Evolutionary conservation across 2,888 invertebrate genomes (phyloP), one percentile per base, ranked within the genome.

Genomic region (Pemphredon lugubris): DNA sequence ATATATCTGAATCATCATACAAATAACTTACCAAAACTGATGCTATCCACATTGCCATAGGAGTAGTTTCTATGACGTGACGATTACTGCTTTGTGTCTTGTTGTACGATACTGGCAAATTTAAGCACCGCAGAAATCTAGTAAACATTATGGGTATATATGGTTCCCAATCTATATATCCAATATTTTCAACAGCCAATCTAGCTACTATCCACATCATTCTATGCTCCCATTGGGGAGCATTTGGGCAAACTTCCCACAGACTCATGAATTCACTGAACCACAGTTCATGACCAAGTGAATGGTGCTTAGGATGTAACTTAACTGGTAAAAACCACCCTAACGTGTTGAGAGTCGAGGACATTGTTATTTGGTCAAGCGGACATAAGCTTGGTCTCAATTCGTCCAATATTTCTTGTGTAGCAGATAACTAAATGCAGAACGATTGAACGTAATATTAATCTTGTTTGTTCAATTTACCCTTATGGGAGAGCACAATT

Each of bases 81-180:
- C 86, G 91, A 84, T 91, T 94, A 67, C 90, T 91, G 79, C 91
- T 91, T 86, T 92, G 92, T 84, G 92, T 91, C 92, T 94, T 93
- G 83, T 94, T 94, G 85, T 94, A 95, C 70, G 93, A 92, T 58
- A 97, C 96, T 0, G 96, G 97, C 54, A 97, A 90, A 84, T 94
- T 94, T 57, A 97, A 92, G 37, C 94, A 93, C 75, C 95, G 92
- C 70, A 96, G 90, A 86, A 93, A 94, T 87, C 94, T 91, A 9
- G 93, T 93, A 84, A 95, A 96, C 93, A 96, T 94, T 59, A 93
- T 90, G 0, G 96, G 94, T 54, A 96, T 92, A 85, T 96, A 92
- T 0, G 96, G 95, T 70, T 94, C 93, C 97, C 97, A 98, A 88
- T 98, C 94, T 42, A 98, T 93, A 55, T 94, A 93, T 0, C 97